These are phyloP conservation scores for Pissodes strobi DNA, from an alignment of 1,140 invertebrate genomes.

Conservation along the genomic window DNA sequence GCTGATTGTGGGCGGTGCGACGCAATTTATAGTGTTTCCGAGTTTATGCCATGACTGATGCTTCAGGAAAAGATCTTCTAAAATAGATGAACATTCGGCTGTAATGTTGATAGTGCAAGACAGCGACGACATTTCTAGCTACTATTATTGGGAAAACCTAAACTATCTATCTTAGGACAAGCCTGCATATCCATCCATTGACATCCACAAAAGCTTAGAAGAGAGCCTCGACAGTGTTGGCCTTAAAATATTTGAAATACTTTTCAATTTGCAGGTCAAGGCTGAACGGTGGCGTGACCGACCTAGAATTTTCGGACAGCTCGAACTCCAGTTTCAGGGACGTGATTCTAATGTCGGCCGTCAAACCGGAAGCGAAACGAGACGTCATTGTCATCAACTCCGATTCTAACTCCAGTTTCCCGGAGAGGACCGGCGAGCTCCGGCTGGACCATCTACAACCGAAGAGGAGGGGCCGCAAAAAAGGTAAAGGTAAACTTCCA, in stretches of 20 bases:
- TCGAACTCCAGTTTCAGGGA: slow-evolving; percentile 55
- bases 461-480: slow-evolving; percentile 71
- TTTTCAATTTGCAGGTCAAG: slow-evolving; percentile 25
- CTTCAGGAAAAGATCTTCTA: no score
- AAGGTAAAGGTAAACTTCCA: slow-evolving; percentile 53
- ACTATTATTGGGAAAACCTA: no score
- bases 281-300: slow-evolving; percentile 45
- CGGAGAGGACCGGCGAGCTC: slow-evolving; percentile 43
- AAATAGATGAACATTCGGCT: no score
- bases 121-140: no score
- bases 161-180: no score
- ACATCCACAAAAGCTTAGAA: no score
- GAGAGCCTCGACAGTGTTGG: not conserved
- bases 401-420: slow-evolving; percentile 55
- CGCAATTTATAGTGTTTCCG: no score
- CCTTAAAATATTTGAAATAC: not conserved
- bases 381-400: slow-evolving; percentile 51
- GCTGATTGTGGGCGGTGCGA: no score
- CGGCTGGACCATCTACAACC: slow-evolving; percentile 50
- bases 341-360: slow-evolving; percentile 31
- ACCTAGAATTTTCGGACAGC: slow-evolving; percentile 52
- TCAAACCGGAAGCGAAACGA: slow-evolving; percentile 35
- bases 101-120: no score
- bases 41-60: no score
- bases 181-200: no score